Base-by-base conservation (phyloP, 2,797 vertebrate genomes). In the Sebastes iracundus region DNA sequence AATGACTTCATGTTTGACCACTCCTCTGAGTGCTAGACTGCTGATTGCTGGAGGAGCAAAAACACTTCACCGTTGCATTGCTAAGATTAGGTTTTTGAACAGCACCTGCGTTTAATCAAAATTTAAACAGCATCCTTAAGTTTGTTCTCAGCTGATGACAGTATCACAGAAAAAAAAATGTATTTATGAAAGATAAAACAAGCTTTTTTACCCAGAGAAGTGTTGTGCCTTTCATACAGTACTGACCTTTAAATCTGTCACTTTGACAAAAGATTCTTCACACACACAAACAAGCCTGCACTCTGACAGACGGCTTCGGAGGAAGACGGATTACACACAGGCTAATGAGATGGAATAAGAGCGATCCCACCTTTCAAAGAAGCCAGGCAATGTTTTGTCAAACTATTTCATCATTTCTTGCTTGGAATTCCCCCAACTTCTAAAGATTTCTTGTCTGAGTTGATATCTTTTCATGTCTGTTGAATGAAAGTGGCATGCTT, bases 271-370 rank as follows among this genome's bases (percentile, higher is more conserved):
- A 90, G 76, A 85, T 73, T 75, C 55, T 61, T 79, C 80, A 83
- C 71, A 80, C 60, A 72, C 63, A 68, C 52, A 74, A 61, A 87
- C 65, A 83, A 79, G 70, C 55, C 55, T 11, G 14, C 18, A 4
- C 4, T 25, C 59, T 81, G 81, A 83, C 79, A 75, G 59, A 80
- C 35, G 10, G 72, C 81, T 75, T 81, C 52, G 65, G 59, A 78
- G 72, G 82, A 79, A 89, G 81, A 86, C 3, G 5, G 72, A 86
- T 92, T 84, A 89, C 82, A 87, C 42, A 33, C 68, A 74, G 28
- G 49, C 77, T 93, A 94, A 94, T 92, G 85, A 92, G 83, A 88
- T 53, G 53, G 74, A 80, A 84, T 74, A 85, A 72, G 81, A 90
- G 81, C 63, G 20, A 82, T 88, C 63, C 83, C 63, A 87, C 87